phyloP scores from a whole-genome alignment of 37 sponge, comb jelly and placozoan genomes.

The Petrosia ficiformis region DNA sequence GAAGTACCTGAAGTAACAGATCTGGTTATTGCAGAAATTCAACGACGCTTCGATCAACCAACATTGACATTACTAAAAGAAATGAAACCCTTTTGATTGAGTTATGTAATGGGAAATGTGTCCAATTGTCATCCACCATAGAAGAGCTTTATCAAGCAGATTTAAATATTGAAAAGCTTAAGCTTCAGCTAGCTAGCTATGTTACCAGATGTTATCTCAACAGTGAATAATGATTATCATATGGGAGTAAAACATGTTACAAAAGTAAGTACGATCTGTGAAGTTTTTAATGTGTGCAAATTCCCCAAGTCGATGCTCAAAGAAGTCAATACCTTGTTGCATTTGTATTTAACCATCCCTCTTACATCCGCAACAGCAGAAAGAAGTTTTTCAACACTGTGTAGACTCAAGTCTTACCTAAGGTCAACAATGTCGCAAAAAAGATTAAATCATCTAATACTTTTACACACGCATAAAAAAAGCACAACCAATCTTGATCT shows the following conservation, averaged over 20 bases:
- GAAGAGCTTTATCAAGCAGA: constrained; percentile 15
- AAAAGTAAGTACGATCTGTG: not conserved
- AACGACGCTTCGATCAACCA: constrained; percentile 37
- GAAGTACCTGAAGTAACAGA: constrained; percentile 35
- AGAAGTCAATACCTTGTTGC: constrained; percentile 3
- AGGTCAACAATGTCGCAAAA: constrained; percentile 18
- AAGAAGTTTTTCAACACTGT: constrained; percentile 15
- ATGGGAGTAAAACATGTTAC: not conserved
- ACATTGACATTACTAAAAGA: not conserved
- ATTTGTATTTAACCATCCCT: constrained; percentile 7
- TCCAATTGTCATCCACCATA: not conserved
- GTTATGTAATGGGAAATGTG: not conserved
- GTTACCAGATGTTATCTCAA: constrained; percentile 19
- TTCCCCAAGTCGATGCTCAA: not conserved
- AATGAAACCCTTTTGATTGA: constrained; percentile 13
- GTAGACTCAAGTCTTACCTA: constrained; percentile 23
- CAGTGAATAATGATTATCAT: not conserved
- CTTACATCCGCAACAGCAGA: constrained; percentile 26
- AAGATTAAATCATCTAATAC: constrained; percentile 14
- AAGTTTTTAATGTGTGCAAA: constrained; percentile 1
- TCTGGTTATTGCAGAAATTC: constrained; percentile 26
- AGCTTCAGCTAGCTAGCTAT: constrained; percentile 11
- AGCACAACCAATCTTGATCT: not conserved
- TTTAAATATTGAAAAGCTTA: constrained; percentile 11
- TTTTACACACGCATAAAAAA: constrained; percentile 14